Evolutionary conservation across 2,797 vertebrate genomes (phyloP).

Genomic region (Thripadectes ignobilis): DNA sequence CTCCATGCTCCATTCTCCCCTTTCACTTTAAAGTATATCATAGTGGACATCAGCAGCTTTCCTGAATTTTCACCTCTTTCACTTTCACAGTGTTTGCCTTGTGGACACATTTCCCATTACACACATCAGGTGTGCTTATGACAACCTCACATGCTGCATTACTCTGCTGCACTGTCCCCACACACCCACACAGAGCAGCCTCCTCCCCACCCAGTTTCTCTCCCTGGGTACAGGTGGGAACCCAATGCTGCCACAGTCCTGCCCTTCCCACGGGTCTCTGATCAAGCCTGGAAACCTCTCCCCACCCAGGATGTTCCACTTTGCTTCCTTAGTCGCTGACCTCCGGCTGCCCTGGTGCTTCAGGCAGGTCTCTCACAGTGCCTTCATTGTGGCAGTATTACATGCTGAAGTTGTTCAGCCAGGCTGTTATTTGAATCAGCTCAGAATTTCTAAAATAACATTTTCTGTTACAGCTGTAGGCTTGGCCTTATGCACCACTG

Average conservation of each 20-base stretch:
- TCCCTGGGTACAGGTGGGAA: no score
- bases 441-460: slow-evolving; percentile 6
- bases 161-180: background rate
- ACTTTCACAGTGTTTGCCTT: background rate
- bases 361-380: background rate
- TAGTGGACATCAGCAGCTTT: background rate
- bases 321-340: background rate
- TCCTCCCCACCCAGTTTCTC: background rate
- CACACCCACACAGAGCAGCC: background rate
- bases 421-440: background rate
- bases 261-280: background rate
- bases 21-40: background rate
- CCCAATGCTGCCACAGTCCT: background rate
- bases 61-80: background rate
- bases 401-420: background rate
- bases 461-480: slow-evolving; percentile 18
- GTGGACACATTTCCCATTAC: background rate
- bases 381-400: background rate
- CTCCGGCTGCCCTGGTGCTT: background rate
- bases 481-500: background rate
- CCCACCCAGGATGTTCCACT: background rate
- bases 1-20: background rate
- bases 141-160: fast-evolving
- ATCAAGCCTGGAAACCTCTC: background rate
- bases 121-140: background rate